Base-by-base conservation (phyloP, 2,888 invertebrate species). In the Phyllotreta cruciferae region DNA sequence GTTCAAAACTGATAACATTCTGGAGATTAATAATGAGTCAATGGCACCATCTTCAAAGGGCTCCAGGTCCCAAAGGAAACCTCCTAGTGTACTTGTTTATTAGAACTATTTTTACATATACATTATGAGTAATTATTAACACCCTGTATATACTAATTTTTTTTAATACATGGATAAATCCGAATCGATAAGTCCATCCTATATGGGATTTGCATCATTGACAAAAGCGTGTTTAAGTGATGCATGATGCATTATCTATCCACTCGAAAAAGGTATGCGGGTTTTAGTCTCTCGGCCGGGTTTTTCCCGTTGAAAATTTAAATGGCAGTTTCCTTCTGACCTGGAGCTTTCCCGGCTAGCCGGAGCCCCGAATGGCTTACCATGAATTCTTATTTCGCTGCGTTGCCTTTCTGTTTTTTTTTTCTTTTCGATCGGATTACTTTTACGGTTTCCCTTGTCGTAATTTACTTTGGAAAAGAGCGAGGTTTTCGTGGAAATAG, bases 171-270 rank as follows among this genome's bases (percentile, higher is more conserved):
- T n/a, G n/a, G n/a, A n/a, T n/a, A n/a, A 24, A 24, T 24, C 4
- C 24, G 24, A 24, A 24, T 24, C 24, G 24, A 24, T 24, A 24
- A 24, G 2, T 24, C 1, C 4, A 3, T 24, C 24, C 24, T 24
- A 24, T 24, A 24, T 24, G 24, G 2, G 24, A 24, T 24, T 24
- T 24, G 24, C 1, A 24, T 24, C 4, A 1, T 24, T 24, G 2
- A 24, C 24, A 24, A 24, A 24, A 55, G 42, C 60, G 60, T 63
- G 56, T 61, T 67, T 63, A 58, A 62, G 63, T 66, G 64, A 64
- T 68, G 64, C 66, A 66, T 66, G 66, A 68, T 66, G 54, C 66
- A 66, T 66, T 68, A 66, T 58, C 50, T n/a, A n/a, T 54, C 44
- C 63, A 49, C 35, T 36, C 6, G 7, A 10, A 9, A n/a, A 49